phyloP scores from a whole-genome alignment of 2,797 vertebrate species.

The Malacoctenus gilli region DNA sequence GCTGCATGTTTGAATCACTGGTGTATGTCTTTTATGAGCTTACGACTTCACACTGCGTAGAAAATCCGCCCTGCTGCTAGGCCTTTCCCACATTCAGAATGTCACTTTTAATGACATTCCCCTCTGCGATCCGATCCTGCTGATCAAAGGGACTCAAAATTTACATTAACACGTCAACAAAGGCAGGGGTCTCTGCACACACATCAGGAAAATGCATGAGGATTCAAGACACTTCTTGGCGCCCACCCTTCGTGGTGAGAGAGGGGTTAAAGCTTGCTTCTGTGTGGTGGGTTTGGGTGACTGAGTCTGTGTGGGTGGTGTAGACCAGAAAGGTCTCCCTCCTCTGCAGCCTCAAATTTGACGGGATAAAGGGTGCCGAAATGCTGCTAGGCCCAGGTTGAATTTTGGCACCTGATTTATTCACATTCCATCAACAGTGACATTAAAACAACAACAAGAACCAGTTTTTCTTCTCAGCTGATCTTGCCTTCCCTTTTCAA shows the following conservation, averaged over 20 bases:
- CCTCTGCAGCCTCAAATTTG: not conserved
- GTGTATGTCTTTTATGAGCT: slow-evolving; percentile 81
- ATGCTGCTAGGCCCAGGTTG: too few relatives aligned
- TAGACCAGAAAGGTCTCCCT: slow-evolving; percentile 11
- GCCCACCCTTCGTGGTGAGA: not conserved
- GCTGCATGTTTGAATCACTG: slow-evolving; percentile 73
- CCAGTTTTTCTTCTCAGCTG: not conserved
- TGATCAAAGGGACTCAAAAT: slow-evolving; percentile 76
- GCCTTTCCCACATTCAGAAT: slow-evolving; percentile 71
- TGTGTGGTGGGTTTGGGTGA: slow-evolving; percentile 18
- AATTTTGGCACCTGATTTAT: too few relatives aligned
- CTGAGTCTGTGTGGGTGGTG: slow-evolving; percentile 19
- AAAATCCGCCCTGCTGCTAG: slow-evolving; percentile 74
- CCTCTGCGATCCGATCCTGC: slow-evolving; percentile 69
- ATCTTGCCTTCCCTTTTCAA: not conserved
- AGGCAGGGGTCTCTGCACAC: slow-evolving; percentile 37
- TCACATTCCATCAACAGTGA: too few relatives aligned
- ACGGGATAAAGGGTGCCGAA: too few relatives aligned
- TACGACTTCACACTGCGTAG: slow-evolving; percentile 78
- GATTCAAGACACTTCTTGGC: too few relatives aligned
- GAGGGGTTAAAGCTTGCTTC: slow-evolving; percentile 6
- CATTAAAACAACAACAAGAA: too few relatives aligned
- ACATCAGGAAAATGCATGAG: too few relatives aligned
- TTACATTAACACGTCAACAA: slow-evolving; percentile 71
- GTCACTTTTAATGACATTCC: slow-evolving; percentile 80